Conservation (phyloP, 2,113 vertebrate species). For the Cacatua alba region DNA sequence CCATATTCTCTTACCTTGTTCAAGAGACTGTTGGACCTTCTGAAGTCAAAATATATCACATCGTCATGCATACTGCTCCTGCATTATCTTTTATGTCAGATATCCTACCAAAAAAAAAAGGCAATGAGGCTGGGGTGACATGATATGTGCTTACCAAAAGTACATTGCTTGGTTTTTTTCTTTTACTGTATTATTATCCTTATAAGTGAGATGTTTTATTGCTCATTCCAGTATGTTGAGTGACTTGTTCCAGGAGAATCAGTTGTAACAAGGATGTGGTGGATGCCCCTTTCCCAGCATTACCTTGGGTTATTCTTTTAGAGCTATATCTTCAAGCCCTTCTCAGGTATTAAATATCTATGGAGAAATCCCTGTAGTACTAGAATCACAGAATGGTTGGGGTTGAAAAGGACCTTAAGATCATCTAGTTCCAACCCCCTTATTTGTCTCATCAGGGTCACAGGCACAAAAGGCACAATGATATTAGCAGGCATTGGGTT, state of each 20-base stretch:
- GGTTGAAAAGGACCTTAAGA: neutral
- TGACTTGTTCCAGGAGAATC: neutral
- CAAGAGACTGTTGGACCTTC: neutral
- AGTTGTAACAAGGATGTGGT: rapidly evolving
- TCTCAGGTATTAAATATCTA: neutral
- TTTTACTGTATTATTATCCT: neutral
- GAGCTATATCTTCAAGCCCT: neutral
- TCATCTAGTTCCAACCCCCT: neutral
- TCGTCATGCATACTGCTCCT: neutral
- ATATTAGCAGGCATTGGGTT: neutral
- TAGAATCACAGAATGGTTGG: neutral
- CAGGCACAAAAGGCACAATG: neutral
- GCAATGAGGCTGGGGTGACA: neutral
- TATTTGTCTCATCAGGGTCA: neutral
- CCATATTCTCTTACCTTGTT: neutral
- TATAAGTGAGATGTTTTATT: neutral
- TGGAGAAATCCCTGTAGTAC: neutral
- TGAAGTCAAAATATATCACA: neutral
- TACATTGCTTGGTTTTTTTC: neutral
- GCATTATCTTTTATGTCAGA: neutral
- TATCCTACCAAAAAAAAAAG: neutral
- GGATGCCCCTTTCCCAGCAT: neutral
- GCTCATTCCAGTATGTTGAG: neutral
- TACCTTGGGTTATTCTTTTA: neutral
- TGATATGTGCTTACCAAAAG: neutral